These are phyloP conservation scores for Drosophila aff. DNA, from an alignment of 1,140 invertebrate species.

Conservation along the genomic window DNA sequence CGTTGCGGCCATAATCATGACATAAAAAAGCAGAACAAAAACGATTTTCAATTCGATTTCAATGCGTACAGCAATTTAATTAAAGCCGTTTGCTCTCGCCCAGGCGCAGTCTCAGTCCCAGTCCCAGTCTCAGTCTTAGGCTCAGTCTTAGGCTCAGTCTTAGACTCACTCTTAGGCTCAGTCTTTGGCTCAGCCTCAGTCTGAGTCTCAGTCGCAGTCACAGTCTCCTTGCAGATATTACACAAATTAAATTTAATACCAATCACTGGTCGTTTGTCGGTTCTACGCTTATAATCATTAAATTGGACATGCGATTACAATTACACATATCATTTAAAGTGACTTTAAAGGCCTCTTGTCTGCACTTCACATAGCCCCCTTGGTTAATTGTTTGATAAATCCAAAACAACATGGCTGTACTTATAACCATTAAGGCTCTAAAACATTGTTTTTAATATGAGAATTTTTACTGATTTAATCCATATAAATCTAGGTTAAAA, in stretches of 20 bases:
- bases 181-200: too few relatives aligned
- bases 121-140: neutral
- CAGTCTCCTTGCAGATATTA: conserved; percentile 8
- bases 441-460: neutral
- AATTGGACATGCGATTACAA: conserved; percentile 77
- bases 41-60: conserved; percentile 80
- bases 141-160: neutral
- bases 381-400: conserved; percentile 1
- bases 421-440: neutral
- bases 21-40: conserved; percentile 83
- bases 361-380: neutral
- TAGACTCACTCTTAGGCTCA: neutral
- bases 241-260: conserved; percentile 16
- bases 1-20: conserved; percentile 76
- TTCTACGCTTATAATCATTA: conserved; percentile 68
- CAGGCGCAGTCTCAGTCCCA: neutral
- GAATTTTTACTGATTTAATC: neutral
- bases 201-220: neutral
- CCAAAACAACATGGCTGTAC: neutral
- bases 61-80: conserved; percentile 75
- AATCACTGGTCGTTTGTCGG: conserved; percentile 21
- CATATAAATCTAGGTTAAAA: neutral
- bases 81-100: conserved; percentile 52
- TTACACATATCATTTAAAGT: conserved; percentile 66
- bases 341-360: conserved; percentile 60